Percentiles rank a stretch among this genome's conserved stretches.
These are phyloP conservation scores for Trachelus troglodyta DNA, from an alignment of 2,888 invertebrate species.

Conservation along the genomic window DNA sequence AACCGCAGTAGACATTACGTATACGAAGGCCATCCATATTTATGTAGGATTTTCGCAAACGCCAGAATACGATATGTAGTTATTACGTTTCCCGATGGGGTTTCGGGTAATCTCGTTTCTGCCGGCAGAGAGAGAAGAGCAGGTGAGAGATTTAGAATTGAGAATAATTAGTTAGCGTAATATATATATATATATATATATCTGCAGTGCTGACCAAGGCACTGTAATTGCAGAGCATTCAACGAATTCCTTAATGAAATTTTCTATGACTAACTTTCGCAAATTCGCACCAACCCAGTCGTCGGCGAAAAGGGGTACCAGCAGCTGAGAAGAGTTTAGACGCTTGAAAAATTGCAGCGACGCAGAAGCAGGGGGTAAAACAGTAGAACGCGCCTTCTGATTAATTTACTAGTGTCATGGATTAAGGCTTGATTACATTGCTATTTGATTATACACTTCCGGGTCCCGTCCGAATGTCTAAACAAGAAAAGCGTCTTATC, in stretches of 20 bases:
- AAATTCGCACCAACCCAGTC: neutral
- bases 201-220: conserved; percentile 10
- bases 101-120: conserved; percentile 8
- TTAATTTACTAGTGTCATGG: neutral
- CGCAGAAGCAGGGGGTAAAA: neutral
- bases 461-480: neutral
- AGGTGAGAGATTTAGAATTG: conserved; percentile 19
- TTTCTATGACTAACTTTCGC: conserved; percentile 32
- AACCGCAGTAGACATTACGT: neutral
- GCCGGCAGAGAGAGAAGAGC: neutral
- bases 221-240: conserved; percentile 36
- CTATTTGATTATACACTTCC: neutral
- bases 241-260: conserved; percentile 38
- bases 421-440: neutral
- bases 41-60: neutral
- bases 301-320: neutral
- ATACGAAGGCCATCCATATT: neutral
- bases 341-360: neutral
- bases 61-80: neutral
- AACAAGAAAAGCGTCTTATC: neutral
- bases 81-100: conserved; percentile 1
- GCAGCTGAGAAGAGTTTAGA: neutral
- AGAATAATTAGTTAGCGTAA: conserved; percentile 21
- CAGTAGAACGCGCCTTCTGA: neutral
- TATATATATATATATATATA: conserved; percentile 1